Conservation (phyloP, 2,113 vertebrate genomes). For the Cottus gobio region DNA sequence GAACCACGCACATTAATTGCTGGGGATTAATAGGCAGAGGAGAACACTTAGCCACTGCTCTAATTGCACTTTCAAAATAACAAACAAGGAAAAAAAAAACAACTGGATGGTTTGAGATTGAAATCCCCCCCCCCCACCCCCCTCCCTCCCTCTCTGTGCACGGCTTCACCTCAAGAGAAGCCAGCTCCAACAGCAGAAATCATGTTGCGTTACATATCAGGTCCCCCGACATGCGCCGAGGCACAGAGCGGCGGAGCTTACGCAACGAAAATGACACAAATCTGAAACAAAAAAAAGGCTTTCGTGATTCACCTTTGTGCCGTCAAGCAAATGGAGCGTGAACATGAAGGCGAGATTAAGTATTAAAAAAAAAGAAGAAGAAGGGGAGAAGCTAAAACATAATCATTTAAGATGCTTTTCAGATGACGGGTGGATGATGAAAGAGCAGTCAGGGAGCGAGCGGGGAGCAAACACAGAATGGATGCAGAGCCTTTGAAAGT, state of each 20-base stretch:
- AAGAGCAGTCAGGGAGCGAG: conserved; percentile 57
- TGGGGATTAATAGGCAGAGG: conserved; percentile 71
- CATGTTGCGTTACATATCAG: conserved; percentile 43
- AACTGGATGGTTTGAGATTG: conserved; percentile 50
- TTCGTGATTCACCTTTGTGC: conserved; percentile 73
- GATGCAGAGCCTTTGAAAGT: conserved; percentile 70
- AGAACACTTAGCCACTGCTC: conserved; percentile 66
- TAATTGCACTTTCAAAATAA: conserved; percentile 59
- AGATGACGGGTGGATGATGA: conserved; percentile 75
- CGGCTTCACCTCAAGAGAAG: conserved; percentile 46
- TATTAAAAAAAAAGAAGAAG: background rate
- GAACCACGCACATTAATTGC: conserved; percentile 71
- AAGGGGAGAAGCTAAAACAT: conserved; percentile 46
- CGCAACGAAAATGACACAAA: conserved; percentile 70
- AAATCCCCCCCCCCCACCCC: no score
- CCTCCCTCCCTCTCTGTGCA: background rate
- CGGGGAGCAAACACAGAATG: conserved; percentile 50
- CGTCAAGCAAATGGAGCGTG: conserved; percentile 56
- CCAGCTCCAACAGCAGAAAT: conserved; percentile 45
- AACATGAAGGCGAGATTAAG: conserved; percentile 71
- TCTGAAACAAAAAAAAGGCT: conserved; percentile 69
- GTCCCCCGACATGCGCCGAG: conserved; percentile 32
- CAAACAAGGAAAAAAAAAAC: conserved; percentile 2
- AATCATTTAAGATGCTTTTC: conserved; percentile 77
- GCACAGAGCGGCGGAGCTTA: conserved; percentile 48